Percentiles rank a stretch among this genome's conserved stretches.
Evolutionary conservation across 1,140 invertebrate genomes (phyloP).

Genomic region (Zaprionus africanus): DNA sequence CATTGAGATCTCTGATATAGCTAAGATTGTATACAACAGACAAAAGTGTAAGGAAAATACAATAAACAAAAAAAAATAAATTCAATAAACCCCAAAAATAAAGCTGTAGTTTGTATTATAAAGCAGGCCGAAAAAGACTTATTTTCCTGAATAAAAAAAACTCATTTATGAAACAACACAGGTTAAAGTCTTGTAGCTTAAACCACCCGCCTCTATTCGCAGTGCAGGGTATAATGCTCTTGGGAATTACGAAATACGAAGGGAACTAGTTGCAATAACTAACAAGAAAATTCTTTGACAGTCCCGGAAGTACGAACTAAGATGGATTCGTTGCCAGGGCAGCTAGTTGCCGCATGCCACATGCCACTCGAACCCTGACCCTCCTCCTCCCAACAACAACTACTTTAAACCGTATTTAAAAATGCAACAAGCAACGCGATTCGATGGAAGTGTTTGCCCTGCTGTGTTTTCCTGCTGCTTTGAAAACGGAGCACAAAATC

Average conservation of each 20-base stretch:
- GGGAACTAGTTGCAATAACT: conserved; percentile 16
- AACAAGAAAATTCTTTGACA: conserved; percentile 39
- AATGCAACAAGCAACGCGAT: conserved; percentile 72
- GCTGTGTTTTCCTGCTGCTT: conserved; percentile 22
- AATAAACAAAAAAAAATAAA: not conserved
- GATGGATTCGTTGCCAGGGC: conserved; percentile 26
- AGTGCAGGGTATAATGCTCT: not conserved
- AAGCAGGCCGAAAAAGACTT: no score
- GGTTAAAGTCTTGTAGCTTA: not conserved
- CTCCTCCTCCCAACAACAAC: not conserved
- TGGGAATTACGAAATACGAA: conserved; percentile 12
- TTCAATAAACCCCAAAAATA: not conserved
- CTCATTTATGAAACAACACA: no score
- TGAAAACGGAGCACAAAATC: conserved; percentile 54
- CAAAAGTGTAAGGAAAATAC: not conserved
- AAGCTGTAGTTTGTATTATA: not conserved
- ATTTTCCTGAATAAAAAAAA: no score
- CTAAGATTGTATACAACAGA: not conserved
- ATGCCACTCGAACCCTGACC: not conserved
- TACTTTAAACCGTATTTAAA: conserved; percentile 60
- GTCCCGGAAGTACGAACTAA: conserved; percentile 38
- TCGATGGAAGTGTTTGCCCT: conserved; percentile 36
- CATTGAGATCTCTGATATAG: not conserved
- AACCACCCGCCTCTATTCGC: not conserved
- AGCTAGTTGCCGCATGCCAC: not conserved